Evolutionary conservation across 2,113 vertebrate species (phyloP), one percentile per base, ranked within the genome.

Genomic region (Spheniscus mendiculus): DNA sequence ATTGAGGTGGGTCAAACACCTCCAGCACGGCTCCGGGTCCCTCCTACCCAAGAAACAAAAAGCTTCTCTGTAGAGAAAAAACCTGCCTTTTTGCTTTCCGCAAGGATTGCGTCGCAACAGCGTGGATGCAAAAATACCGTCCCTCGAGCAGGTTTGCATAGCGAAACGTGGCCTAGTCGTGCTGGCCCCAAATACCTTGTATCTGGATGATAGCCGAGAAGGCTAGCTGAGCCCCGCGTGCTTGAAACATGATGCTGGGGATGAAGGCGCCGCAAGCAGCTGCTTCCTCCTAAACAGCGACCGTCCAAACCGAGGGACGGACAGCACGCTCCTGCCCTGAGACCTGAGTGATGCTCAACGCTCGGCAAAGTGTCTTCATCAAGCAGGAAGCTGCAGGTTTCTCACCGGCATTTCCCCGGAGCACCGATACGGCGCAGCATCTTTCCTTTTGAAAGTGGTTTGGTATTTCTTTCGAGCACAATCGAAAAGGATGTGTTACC

Each of bases 231-330:
- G 61, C 74, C 69, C 67, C 3, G 12, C 7, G 18, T 40, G 72
- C 30, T 23, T 27, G 50, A 63, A 76, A 63, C 53, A 16, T 2
- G 10, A 56, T 0, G 15, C 36, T 13, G 44, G 29, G 22, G 70
- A 30, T 0, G 1, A 62, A 50, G 56, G 69, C 3, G 1, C 49
- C 3, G 3, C 10, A 12, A 32, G 76, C 87, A 58, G 49, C 82
- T 86, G 62, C 56, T 52, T 81, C 62, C 29, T 70, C 70, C 69
- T 50, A 11, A 69, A 0, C 44, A 52, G 50, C 1, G 2, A 15
- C 32, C 8, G 2, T 14, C 40, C 62, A 18, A 69, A 18, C 30
- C 0, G 1, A 36, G 26, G 23, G 38, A 36, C 0, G 2, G 45
- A 27, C 32, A 19, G 15, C 0, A 12, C 3, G 3, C 25, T 58